Conservation (phyloP, 2,888 invertebrate genomes). For the Erebia palarica region DNA sequence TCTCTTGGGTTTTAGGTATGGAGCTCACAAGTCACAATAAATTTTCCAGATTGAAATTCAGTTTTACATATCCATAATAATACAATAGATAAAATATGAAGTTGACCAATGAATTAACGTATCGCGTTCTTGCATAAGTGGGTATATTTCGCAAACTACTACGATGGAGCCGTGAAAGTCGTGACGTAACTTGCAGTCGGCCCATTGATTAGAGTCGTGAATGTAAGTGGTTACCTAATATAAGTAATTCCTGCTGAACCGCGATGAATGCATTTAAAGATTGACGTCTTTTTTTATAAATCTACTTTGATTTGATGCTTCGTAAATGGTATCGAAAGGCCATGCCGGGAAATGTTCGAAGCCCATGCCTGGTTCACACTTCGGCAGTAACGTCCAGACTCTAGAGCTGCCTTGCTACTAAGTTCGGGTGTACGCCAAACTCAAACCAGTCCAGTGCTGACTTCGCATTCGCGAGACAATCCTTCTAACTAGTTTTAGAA, state of each 20-base stretch:
- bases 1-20: no score
- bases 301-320: not conserved
- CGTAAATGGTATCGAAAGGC: not conserved
- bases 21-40: not conserved
- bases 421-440: no score
- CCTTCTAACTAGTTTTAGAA: no score
- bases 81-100: conserved; percentile 14
- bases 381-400: no score
- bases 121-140: conserved; percentile 70
- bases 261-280: conserved; percentile 32
- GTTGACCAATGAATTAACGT: conserved; percentile 61
- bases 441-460: no score
- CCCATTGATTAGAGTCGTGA: conserved; percentile 77
- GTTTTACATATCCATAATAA: conserved; percentile 7
- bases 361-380: not conserved
- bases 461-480: no score
- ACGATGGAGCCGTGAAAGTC: conserved; percentile 65
- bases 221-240: conserved; percentile 71
- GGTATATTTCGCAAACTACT: conserved; percentile 71
- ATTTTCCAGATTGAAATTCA: not conserved
- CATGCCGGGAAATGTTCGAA: not conserved
- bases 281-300: conserved; percentile 8
- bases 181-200: conserved; percentile 65
- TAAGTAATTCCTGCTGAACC: conserved; percentile 49
- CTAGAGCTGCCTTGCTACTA: no score